These are phyloP conservation scores for Ariopsis seemanni DNA, from an alignment of 2,113 vertebrate genomes.

Conservation along the genomic window DNA sequence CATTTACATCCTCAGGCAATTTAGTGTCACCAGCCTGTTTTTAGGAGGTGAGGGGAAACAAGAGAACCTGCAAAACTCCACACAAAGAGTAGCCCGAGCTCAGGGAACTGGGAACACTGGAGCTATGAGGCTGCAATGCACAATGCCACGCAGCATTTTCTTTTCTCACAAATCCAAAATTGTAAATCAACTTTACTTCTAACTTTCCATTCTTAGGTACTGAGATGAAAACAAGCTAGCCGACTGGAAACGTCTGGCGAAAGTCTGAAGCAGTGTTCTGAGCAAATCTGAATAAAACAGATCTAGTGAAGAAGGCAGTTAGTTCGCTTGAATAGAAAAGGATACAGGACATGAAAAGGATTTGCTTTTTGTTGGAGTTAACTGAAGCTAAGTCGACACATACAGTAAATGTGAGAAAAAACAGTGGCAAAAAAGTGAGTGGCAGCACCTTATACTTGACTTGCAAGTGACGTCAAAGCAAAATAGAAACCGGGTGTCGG, in stretches of 20 bases:
- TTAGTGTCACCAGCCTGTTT: neutral
- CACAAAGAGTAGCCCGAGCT: neutral
- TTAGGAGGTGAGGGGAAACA: too few relatives aligned
- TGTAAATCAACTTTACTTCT: too few relatives aligned
- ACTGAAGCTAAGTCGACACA: neutral
- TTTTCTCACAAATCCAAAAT: neutral
- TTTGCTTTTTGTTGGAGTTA: neutral
- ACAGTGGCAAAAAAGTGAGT: too few relatives aligned
- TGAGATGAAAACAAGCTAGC: neutral
- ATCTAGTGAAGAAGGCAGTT: neutral
- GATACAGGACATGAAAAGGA: neutral
- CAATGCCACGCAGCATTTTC: neutral
- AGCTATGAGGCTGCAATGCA: neutral
- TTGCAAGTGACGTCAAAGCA: too few relatives aligned
- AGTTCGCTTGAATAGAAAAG: neutral
- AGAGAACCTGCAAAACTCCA: neutral
- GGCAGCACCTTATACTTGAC: too few relatives aligned
- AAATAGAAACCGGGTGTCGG: too few relatives aligned
- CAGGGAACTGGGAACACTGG: neutral
- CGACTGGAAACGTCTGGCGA: neutral
- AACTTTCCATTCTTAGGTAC: neutral
- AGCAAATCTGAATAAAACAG: neutral
- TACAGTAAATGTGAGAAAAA: too few relatives aligned
- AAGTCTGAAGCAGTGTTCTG: neutral
- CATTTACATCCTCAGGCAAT: neutral